Base-by-base conservation (phyloP, 2,888 invertebrate species). In the Linnaemya vulpina region DNA sequence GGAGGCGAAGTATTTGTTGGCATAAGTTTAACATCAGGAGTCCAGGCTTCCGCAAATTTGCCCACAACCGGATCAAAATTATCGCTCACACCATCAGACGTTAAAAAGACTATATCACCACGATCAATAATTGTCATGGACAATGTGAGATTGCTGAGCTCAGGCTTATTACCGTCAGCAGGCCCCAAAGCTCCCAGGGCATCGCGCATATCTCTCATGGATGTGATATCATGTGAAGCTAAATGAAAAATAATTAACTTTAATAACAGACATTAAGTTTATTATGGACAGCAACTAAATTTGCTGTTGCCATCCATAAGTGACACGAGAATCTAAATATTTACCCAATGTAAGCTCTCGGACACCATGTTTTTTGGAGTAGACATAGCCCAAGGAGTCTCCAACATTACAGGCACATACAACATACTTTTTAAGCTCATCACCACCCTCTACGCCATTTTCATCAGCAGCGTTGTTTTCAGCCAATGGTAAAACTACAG, bases 31-130 rank as follows among this genome's bases (percentile, higher is more conserved):
- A 90, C 90, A 75, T 92, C 92, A 3, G 91, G 89, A 5, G 92
- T 90, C 90, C 93, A 91, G 17, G 94, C 91, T 87, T 93, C 94
- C 7, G 97, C 96, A 90, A 97, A 96, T 92, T 96, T 96, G 38
- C 97, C 97, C 78, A 98, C 97, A 40, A 97, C 97, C 0, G 97
- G 97, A 93, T 98, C 97, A 89, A 97, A 97, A 91, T 98, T 98
- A 90, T 98, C 97, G 8, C 97, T 96, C 43, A 98, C 94, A 9
- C 97, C 97, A 90, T 98, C 97, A n/a, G 96, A 96, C 0, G 97
- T 97, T 17, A 98, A 94, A 91, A 97, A 96, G 35, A 98, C 95
- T 84, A 98, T 95, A 90, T 98, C 97, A 11, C 96, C 97, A 63
- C 94, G 93, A 88, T 96, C 96, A 10, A 96, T 94, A 83, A 96